Base-by-base conservation (phyloP, 2,888 invertebrate species). In the Himalopsyche japonica region DNA sequence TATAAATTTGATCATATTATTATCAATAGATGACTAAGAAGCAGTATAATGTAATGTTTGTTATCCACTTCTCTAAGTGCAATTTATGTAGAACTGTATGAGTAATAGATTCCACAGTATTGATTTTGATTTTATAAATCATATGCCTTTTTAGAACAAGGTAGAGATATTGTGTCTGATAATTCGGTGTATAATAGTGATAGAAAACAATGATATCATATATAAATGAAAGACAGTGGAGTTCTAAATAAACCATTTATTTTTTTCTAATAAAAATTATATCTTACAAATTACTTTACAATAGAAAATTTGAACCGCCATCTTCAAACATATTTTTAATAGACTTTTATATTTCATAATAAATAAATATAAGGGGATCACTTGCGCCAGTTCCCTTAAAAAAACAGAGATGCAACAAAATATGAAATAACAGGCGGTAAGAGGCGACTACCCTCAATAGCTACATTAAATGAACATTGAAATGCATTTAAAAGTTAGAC, bases 221-320 rank as follows among this genome's bases (percentile, higher is more conserved):
- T 43, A 43, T 2, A 70, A 70, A 70, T 70, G 70, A 70, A 70
- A 70, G 70, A 49, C 12, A 70, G 37, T n/a, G 8, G 15, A 64
- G 24, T 81, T 82, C 57, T 85, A 78, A 82, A 85, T 84, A 85
- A 87, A 84, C 84, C 85, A 87, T 83, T 86, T 87, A 84, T 84
- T 86, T 85, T 43, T 86, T 86, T 87, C 85, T 86, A 87, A 84
- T 87, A 87, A 84, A 86, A 85, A 84, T 85, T 85, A 86, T 87
- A 84, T 82, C 80, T 82, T 86, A 84, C 80, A 84, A 83, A 82
- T 83, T 81, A 84, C 70, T 86, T 87, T 85, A 86, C 84, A 85
- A 85, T 86, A 86, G 80, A 86, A 87, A 87, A 87, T 86, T 85
- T 84, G 86, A 87, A 83, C 86, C 85, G 83, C 85, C 85, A 83